Conservation (phyloP, 2,888 invertebrate species). For the Trachelus iudaicus region DNA sequence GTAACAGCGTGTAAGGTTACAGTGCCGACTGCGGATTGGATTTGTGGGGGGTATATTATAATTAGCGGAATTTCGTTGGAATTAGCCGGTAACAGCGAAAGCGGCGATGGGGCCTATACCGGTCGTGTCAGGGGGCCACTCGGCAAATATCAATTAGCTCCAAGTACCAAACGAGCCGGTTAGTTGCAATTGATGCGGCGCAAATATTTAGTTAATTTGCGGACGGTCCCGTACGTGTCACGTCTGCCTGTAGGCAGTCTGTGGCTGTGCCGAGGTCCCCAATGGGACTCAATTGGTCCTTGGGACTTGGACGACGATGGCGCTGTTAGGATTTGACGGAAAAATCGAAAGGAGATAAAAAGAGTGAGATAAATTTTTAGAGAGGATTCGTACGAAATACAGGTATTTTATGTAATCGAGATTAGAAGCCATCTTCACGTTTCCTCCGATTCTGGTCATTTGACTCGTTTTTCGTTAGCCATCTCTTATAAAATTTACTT, state of each 20-base stretch:
- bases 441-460: background rate
- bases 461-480: no score
- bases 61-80: constrained; percentile 45
- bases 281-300: constrained; percentile 34
- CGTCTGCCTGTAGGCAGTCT: constrained; percentile 25
- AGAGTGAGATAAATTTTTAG: background rate
- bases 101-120: background rate
- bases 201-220: constrained; percentile 45
- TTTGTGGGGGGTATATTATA: constrained; percentile 42
- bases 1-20: background rate
- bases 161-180: constrained; percentile 38
- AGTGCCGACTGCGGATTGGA: background rate
- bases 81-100: constrained; percentile 24
- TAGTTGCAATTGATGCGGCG: constrained; percentile 34
- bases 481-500: background rate
- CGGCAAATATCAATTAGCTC: constrained; percentile 49
- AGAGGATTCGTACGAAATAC: background rate
- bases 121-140: constrained; percentile 25
- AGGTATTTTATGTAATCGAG: background rate
- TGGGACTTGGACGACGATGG: background rate
- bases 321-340: background rate
- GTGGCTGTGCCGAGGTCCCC: constrained; percentile 60
- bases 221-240: constrained; percentile 7
- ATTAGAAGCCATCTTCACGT: background rate
- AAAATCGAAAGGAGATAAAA: background rate